Evolutionary conservation across 92 coral and sea anemone species (phyloP).

Genomic region (Epizoanthus fatuus): DNA sequence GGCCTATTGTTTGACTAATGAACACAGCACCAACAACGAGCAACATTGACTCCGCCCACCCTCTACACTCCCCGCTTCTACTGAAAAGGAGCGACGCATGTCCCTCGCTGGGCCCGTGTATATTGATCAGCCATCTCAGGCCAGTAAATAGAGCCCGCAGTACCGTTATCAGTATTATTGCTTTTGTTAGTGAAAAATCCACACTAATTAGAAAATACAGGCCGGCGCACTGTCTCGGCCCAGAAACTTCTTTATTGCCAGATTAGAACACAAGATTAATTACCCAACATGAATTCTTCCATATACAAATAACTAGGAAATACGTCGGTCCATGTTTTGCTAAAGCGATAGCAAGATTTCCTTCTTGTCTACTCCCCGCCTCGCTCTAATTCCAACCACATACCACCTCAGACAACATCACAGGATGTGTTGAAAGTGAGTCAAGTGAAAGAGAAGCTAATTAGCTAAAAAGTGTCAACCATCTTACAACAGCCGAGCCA

Average conservation of each 20-base stretch:
- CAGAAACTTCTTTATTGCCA: slow-evolving; percentile 60
- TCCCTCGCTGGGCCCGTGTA: not conserved
- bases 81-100: slow-evolving; percentile 40
- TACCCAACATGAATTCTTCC: slow-evolving; percentile 58
- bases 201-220: slow-evolving; percentile 43
- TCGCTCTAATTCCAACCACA: slow-evolving; percentile 11
- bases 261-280: slow-evolving; percentile 69
- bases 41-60: slow-evolving; percentile 90
- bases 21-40: slow-evolving; percentile 66
- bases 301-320: slow-evolving; percentile 62
- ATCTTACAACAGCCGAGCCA: slow-evolving; percentile 11
- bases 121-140: not conserved
- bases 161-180: not conserved
- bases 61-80: slow-evolving; percentile 54
- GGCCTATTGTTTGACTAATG: slow-evolving; percentile 71
- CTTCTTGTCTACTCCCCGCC: not conserved
- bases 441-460: slow-evolving; percentile 10
- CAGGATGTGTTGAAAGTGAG: slow-evolving; percentile 30
- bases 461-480: slow-evolving; percentile 34
- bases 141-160: not conserved
- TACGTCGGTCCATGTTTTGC: slow-evolving; percentile 1
- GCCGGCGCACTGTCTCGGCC: slow-evolving; percentile 55
- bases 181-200: not conserved
- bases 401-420: not conserved
- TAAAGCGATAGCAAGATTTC: slow-evolving; percentile 37